Conservation (phyloP, 2,113 vertebrate species). For the Salvelinus sp. region DNA sequence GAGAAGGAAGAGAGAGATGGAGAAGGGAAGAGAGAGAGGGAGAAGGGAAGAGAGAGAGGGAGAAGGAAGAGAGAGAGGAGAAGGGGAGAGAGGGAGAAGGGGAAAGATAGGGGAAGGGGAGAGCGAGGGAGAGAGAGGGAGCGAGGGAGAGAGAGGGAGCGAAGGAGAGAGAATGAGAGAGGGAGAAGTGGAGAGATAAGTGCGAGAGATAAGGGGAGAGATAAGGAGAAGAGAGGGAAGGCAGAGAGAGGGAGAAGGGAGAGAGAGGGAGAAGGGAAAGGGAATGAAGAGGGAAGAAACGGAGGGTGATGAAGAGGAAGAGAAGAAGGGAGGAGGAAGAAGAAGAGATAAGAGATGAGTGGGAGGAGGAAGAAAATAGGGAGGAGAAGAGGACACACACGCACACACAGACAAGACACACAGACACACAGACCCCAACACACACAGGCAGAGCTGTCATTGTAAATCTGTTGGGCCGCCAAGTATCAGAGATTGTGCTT, state of each 20-base stretch:
- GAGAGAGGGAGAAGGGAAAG: conserved; percentile 7
- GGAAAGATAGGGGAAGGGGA: background rate
- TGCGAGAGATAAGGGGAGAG: too few relatives aligned
- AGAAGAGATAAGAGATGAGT: too few relatives aligned
- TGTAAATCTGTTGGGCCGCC: conserved; percentile 15
- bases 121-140: too few relatives aligned
- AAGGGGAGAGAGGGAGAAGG: background rate
- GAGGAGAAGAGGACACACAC: too few relatives aligned
- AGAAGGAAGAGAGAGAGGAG: conserved; percentile 30
- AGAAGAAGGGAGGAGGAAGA: background rate
- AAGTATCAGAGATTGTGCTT: conserved; percentile 39
- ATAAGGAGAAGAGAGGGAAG: too few relatives aligned
- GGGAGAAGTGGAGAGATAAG: too few relatives aligned
- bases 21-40: background rate
- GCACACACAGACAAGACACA: too few relatives aligned
- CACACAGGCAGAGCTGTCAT: background rate
- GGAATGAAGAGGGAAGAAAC: background rate
- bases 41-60: background rate
- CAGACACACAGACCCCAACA: too few relatives aligned
- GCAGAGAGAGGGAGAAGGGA: too few relatives aligned
- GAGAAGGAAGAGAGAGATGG: background rate
- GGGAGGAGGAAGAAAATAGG: background rate
- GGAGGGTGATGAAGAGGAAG: background rate
- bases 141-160: background rate
- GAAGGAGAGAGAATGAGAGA: too few relatives aligned